Evolutionary conservation across 2,888 invertebrate species (phyloP), one percentile per base, ranked within the genome.

Genomic region (Pseudoips prasinana): DNA sequence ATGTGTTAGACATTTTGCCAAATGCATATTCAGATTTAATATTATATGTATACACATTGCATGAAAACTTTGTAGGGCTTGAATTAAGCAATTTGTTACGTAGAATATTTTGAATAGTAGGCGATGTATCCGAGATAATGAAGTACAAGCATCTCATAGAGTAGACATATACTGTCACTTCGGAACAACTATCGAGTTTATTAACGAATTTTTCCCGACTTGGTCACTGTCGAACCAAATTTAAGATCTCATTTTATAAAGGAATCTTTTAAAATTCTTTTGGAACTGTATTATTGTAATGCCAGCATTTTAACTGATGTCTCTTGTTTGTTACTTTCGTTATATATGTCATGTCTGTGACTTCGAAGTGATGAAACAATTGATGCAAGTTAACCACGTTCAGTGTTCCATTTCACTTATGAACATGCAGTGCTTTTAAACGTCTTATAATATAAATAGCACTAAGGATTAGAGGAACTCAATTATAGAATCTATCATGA

Each of bases 171-270:
- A 58, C 39, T 54, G 57, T 59, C n/a, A 56, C 68, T 73, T 75
- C 64, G 69, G 67, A 73, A 71, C 68, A 66, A 73, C 69, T 54
- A 73, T 68, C 68, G 71, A 73, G 65, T 73, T 76, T 70, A 71
- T 69, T 57, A 77, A 80, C 76, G 78, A 82, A 80, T 80, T 80
- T 74, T 48, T 45, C 32, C 73, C 66, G 58, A 72, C 66, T 83
- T 79, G 80, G 80, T 85, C 83, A 85, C 74, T 77, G 66, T 81
- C 62, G 71, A 83, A 86, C 83, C 81, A 84, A 84, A 80, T 82
- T 34, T 67, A 44, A 76, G 86, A 88, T 87, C 87, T 86, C 82
- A 83, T 81, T 81, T 77, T 64, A 64, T 56, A 49, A 55, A 57
- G 20, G 20, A n/a, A 54, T 52, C 52, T 39, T 58, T 56, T 46